Conservation (phyloP, 2,797 vertebrate genomes). For the Molossus alvarezi region DNA sequence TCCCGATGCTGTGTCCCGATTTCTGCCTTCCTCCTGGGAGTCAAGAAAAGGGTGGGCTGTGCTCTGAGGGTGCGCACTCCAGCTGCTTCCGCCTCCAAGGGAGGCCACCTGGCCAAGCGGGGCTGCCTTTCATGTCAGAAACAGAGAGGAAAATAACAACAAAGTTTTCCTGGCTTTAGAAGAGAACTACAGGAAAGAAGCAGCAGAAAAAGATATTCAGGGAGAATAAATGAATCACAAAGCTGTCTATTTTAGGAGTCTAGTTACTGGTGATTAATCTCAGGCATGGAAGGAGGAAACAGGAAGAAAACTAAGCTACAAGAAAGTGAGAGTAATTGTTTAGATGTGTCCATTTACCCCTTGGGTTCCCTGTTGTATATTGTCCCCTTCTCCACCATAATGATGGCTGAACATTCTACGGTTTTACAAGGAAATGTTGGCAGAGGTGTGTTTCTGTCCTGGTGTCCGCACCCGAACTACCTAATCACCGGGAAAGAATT, state of each 20-base stretch:
- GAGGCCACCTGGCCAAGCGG: constrained; percentile 44
- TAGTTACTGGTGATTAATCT: constrained; percentile 61
- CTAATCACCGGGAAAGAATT: not conserved
- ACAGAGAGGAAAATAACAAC: constrained; percentile 57
- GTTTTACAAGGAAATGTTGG: constrained; percentile 12
- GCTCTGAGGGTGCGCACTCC: not conserved
- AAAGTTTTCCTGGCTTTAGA: constrained; percentile 66
- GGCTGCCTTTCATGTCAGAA: constrained; percentile 70
- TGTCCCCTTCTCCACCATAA: not conserved
- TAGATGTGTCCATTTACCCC: not conserved
- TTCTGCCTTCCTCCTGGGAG: constrained; percentile 59
- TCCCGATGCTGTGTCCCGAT: constrained; percentile 37
- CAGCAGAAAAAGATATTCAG: constrained; percentile 11
- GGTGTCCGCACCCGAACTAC: not conserved
- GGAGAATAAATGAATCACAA: constrained; percentile 56
- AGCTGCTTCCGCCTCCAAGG: not conserved
- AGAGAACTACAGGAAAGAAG: constrained; percentile 59
- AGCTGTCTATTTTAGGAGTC: constrained; percentile 66
- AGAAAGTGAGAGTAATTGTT: not conserved
- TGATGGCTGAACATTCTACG: not conserved
- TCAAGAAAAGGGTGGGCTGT: not conserved
- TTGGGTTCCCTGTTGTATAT: not conserved
- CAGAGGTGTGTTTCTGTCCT: not conserved
- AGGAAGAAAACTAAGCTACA: not conserved
- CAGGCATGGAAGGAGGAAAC: not conserved